Evolutionary conservation across 1,140 invertebrate genomes (phyloP).

Genomic region (Lithobius niger): DNA sequence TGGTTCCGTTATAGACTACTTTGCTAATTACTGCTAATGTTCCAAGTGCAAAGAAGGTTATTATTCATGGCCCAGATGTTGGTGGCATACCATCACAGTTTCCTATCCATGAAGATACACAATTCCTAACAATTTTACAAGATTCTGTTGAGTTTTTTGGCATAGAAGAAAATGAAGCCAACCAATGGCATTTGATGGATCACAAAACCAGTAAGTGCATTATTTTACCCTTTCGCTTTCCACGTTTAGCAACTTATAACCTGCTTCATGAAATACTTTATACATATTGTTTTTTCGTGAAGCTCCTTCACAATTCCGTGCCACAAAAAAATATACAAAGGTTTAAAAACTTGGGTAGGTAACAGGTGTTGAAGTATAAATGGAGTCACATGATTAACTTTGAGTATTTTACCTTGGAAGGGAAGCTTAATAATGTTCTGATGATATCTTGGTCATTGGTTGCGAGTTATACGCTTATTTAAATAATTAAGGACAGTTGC

Average conservation of each 20-base stretch:
- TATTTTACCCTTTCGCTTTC: neutral
- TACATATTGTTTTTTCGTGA: slow-evolving; percentile 10
- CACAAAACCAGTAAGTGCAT: slow-evolving; percentile 83
- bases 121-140: slow-evolving; percentile 87
- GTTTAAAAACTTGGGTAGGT: too few relatives aligned
- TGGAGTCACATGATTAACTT: too few relatives aligned
- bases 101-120: slow-evolving; percentile 96
- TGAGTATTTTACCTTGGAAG: too few relatives aligned
- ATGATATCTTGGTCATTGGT: too few relatives aligned
- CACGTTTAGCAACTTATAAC: too few relatives aligned
- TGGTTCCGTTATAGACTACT: slow-evolving; percentile 43
- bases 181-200: slow-evolving; percentile 89
- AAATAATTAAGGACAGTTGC: too few relatives aligned
- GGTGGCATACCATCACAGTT: slow-evolving; percentile 96
- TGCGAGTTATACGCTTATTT: too few relatives aligned
- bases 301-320: neutral
- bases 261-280: too few relatives aligned
- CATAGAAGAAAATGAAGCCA: slow-evolving; percentile 76
- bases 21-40: slow-evolving; percentile 96
- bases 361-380: too few relatives aligned
- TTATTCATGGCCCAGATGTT: slow-evolving; percentile 89
- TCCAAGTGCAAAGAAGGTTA: slow-evolving; percentile 96
- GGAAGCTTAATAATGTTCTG: too few relatives aligned
- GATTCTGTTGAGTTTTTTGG: slow-evolving; percentile 97
- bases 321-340: neutral